phyloP scores from a whole-genome alignment of 2,113 vertebrate species.

The Macroglossus sobrinus region DNA sequence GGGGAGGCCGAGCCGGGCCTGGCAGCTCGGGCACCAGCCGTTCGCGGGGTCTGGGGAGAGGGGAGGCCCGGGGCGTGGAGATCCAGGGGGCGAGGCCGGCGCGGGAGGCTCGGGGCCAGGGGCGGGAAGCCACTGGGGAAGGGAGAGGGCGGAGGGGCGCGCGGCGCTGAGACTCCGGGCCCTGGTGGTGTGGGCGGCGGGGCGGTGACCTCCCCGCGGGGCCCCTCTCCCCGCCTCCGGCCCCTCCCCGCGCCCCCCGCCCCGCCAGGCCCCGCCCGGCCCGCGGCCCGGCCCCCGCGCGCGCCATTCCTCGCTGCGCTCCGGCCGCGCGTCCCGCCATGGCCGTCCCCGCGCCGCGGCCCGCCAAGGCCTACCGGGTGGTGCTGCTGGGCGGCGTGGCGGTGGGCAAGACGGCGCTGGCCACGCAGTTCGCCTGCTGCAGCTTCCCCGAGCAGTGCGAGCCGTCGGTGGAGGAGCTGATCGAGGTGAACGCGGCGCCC shows the following conservation, averaged over 20 bases:
- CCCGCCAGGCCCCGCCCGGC: neutral
- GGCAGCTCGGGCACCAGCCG: neutral
- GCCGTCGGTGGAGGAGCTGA: constrained; percentile 61
- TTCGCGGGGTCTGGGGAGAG: neutral
- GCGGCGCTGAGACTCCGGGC: neutral
- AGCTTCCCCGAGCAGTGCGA: constrained; percentile 56
- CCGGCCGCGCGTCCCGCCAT: neutral
- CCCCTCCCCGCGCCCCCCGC: neutral
- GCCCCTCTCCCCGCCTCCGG: neutral
- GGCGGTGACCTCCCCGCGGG: neutral
- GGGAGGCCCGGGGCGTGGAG: neutral
- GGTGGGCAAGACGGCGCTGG: constrained; percentile 61
- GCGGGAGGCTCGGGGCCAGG: neutral
- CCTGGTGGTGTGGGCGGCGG: neutral
- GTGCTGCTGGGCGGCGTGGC: constrained; percentile 58
- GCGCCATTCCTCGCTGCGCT: neutral
- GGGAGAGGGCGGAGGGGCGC: neutral
- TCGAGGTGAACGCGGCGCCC: constrained; percentile 60
- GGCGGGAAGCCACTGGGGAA: neutral
- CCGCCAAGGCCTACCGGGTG: constrained; percentile 56
- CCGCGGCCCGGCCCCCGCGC: neutral
- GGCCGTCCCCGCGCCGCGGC: constrained; percentile 10
- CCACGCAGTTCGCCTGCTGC: constrained; percentile 60
- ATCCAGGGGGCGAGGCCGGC: neutral
- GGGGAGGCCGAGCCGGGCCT: neutral